Base-by-base conservation (phyloP, 2,113 vertebrate species). In the Lontra canadensis region DNA sequence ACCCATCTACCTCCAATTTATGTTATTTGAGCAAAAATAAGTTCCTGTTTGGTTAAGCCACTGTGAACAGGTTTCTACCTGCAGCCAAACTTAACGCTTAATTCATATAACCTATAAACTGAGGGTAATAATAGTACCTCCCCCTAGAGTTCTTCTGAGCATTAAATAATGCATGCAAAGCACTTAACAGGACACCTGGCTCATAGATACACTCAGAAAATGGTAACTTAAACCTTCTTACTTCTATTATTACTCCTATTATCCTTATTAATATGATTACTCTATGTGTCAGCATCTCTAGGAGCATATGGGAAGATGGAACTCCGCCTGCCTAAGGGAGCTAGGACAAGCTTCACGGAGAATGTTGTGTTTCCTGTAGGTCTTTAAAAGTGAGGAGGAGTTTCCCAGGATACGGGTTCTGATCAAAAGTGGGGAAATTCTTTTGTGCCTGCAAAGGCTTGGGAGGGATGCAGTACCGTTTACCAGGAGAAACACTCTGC, bases 161-260 rank as follows among this genome's bases (percentile, higher is more conserved):
- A 31, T 93, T 97, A 91, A 96, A 95, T 98, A 97, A 97, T 96
- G 92, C 94, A 97, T 96, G 69, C 20, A 89, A 95, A 83, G 42
- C 61, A 69, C 81, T 83, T 67, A 74, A 92, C 92, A 67, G 69
- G 47, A 96, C 93, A 96, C 95, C 96, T 90, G 94, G 86, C 69
- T 91, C 79, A 69, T 5, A 89, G 95, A 85, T 73, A 90, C 49
- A 36, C 91, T 73, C 59, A 73, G 26, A 79, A 79, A 94, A 44
- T 36, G 52, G 85, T 67, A 88, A 88, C 80, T 86, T 49, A 69
- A 73, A 87, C 82, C 86, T 94, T 94, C 78, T 80, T 79, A 67
- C 57, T 79, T 6, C 81, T 65, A 13, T 71, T 47, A 67, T 67
- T 87, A 57, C 44, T 52, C 7, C 81, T 42, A 52, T 87, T 69